A percentile compares a stretch with the other conserved stretches of the same genome.
Conservation (phyloP, 2,797 vertebrate genomes). For the Macrochelys suwanniensis region DNA sequence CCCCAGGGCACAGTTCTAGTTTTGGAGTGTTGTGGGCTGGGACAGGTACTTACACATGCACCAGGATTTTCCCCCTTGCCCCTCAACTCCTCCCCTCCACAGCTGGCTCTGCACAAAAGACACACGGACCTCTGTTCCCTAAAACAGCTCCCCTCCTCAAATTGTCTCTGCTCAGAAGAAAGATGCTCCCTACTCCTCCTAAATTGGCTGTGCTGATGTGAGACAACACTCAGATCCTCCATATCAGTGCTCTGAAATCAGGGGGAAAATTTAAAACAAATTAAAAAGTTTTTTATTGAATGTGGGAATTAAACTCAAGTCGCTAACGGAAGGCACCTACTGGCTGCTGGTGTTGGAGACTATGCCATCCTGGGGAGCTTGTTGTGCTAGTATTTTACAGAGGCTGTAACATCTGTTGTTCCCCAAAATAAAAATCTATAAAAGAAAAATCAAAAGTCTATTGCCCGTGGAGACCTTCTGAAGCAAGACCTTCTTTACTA, state of each 20-base stretch:
- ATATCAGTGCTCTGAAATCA: not conserved
- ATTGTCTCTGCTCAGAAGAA: not conserved
- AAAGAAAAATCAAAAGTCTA: not conserved
- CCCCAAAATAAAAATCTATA: not conserved
- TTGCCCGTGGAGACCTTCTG: not conserved
- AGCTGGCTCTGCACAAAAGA: not conserved
- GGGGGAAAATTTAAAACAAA: not conserved
- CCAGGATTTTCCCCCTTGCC: not conserved
- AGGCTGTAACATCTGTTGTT: not conserved
- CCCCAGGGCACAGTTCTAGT: not conserved
- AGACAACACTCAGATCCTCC: not conserved
- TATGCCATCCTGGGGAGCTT: not conserved
- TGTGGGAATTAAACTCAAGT: not conserved
- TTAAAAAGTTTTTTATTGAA: not conserved
- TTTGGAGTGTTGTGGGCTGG: too few relatives aligned
- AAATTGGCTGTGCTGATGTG: not conserved
- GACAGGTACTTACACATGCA: too few relatives aligned
- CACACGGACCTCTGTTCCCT: not conserved
- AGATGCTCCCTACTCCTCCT: not conserved
- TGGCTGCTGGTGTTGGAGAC: not conserved
- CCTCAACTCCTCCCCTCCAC: not conserved
- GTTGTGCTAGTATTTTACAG: not conserved
- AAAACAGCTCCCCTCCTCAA: not conserved
- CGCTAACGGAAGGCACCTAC: not conserved
- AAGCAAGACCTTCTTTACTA: not conserved